Evolutionary conservation across 2,888 invertebrate species (phyloP), one percentile per base, ranked within the genome.

Genomic region (Ochropleura plecta): DNA sequence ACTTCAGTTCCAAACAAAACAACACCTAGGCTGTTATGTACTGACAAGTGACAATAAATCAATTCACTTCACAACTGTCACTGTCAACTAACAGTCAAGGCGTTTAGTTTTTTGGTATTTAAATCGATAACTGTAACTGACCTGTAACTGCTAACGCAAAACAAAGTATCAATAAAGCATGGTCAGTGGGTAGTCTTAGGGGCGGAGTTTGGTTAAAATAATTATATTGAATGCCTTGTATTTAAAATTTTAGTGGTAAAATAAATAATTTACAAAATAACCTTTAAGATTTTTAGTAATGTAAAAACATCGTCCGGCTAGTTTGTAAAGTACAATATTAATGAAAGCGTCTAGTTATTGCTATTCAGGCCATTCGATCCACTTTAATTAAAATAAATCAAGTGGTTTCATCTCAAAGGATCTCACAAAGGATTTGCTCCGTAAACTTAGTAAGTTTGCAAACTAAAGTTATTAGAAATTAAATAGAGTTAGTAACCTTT

Each of bases 381-480:
- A 57, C 5, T 66, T 49, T 42, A 53, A 78, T 70, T 60, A 66
- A 53, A 79, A 55, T 78, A 62, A 66, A 55, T 66, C 49, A 40
- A 55, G 55, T 63, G 66, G 66, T 51, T 66, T 66, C 65, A 79
- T 78, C 73, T 78, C 49, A 79, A 70, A 78, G 63, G 65, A 65
- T 51, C 57, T 75, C 51, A 59, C 59, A 77, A 67, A 76, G 55
- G 60, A 78, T 57, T 66, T 76, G 42, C 53, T 30, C 44, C 30
- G n/a, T 64, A 81, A 63, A 64, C 20, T 72, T 44, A 20, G 65
- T 65, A 79, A 79, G 65, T 78, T 78, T 79, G 40, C 16, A 66
- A 78, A 66, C 60, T 66, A 73, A 66, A 80, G 42, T 57, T 73
- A 80, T 79, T 66, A 46, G 65, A 75, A 66, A 49, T 65, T 66